A percentile compares a stretch with the other conserved stretches of the same genome.
Evolutionary conservation across 1,140 invertebrate species (phyloP).

Genomic region (Psix sp.): DNA sequence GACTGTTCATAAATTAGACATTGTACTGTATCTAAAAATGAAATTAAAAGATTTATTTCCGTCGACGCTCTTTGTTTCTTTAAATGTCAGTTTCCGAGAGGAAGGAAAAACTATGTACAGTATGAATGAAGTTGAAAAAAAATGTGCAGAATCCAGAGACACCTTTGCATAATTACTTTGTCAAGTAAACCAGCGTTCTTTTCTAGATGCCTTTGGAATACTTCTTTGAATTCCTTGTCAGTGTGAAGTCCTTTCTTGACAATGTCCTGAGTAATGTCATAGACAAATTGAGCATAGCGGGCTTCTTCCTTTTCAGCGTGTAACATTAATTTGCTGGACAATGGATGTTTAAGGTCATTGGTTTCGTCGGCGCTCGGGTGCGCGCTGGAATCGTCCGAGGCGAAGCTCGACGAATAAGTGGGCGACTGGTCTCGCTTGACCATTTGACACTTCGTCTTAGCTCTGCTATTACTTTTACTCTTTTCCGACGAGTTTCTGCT

Average conservation of each 20-base stretch:
- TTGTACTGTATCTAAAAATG: too few relatives aligned
- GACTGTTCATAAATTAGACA: too few relatives aligned
- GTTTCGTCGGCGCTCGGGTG: slow-evolving; percentile 24
- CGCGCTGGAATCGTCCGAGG: slow-evolving; percentile 32
- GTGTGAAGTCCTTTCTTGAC: slow-evolving; percentile 75
- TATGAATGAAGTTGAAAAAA: slow-evolving; percentile 4
- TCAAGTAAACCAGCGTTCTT: slow-evolving; percentile 67
- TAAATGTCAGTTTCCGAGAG: too few relatives aligned
- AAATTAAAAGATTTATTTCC: too few relatives aligned
- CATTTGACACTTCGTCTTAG: slow-evolving; percentile 10
- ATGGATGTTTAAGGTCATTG: slow-evolving; percentile 13
- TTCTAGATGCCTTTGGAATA: slow-evolving; percentile 73
- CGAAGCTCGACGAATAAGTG: slow-evolving; percentile 24
- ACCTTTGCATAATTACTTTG: slow-evolving; percentile 59
- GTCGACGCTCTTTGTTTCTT: too few relatives aligned
- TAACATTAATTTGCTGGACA: slow-evolving; percentile 22
- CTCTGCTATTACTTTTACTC: slow-evolving; percentile 9
- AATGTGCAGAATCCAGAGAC: slow-evolving; percentile 12
- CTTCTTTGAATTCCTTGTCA: slow-evolving; percentile 73
- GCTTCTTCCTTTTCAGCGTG: slow-evolving; percentile 66
- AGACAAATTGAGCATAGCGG: slow-evolving; percentile 75
- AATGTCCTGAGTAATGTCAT: slow-evolving; percentile 78
- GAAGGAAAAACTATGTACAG: not conserved
- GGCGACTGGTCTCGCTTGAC: slow-evolving; percentile 22
- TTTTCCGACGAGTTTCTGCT: slow-evolving; percentile 24